These are phyloP conservation scores for Psilopsiagon aymara DNA, from an alignment of 2,113 vertebrate species.

Conservation along the genomic window DNA sequence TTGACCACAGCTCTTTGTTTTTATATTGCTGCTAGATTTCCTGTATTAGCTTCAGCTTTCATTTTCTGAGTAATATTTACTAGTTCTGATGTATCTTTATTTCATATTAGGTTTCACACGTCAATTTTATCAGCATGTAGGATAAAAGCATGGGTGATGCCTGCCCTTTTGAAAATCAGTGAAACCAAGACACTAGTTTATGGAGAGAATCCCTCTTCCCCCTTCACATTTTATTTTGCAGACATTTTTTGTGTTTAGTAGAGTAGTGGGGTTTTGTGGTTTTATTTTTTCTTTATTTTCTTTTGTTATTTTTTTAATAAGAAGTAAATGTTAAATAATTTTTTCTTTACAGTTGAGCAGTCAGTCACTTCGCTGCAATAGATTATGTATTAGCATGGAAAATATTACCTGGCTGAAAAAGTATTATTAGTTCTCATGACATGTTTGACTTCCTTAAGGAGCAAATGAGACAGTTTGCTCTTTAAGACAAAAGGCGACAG, in stretches of 20 bases:
- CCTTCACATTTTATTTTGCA: background rate
- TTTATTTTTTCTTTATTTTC: background rate
- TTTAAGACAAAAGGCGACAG: background rate
- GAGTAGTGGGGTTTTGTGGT: background rate
- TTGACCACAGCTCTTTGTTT: background rate
- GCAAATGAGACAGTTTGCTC: background rate
- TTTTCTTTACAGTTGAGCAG: background rate
- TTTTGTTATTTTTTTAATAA: background rate
- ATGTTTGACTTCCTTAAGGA: background rate
- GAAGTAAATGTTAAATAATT: background rate
- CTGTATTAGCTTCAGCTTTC: background rate
- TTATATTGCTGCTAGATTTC: background rate
- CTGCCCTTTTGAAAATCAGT: background rate
- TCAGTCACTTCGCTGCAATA: background rate
- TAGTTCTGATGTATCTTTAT: background rate
- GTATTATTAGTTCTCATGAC: background rate
- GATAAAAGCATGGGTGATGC: background rate
- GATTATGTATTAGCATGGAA: background rate
- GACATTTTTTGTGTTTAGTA: background rate
- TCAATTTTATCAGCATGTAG: background rate
- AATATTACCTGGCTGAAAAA: background rate
- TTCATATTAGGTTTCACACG: background rate
- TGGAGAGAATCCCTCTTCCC: background rate
- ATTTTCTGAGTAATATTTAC: background rate
- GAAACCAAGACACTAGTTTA: background rate